These are phyloP conservation scores for Drosophila merina DNA, from an alignment of 2,888 invertebrate species.

Conservation along the genomic window DNA sequence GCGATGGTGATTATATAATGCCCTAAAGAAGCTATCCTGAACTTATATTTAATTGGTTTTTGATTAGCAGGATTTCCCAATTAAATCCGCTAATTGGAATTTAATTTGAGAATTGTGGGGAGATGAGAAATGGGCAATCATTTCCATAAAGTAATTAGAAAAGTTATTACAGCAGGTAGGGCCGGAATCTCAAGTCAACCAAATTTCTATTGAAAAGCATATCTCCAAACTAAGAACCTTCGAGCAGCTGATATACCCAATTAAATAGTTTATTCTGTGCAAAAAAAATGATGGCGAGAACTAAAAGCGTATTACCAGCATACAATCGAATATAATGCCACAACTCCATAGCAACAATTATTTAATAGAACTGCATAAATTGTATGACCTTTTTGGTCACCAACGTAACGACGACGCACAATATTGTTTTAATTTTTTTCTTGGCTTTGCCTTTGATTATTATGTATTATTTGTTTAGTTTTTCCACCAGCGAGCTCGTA, in stretches of 20 bases:
- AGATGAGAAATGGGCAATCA: background rate
- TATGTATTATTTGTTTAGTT: conserved; percentile 33
- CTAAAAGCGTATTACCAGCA: conserved; percentile 1
- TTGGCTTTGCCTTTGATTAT: conserved; percentile 41
- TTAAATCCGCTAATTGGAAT: background rate
- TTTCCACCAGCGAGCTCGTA: conserved; percentile 27
- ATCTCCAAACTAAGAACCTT: background rate
- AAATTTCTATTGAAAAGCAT: background rate
- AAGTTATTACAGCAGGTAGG: background rate
- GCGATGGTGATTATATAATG: conserved; percentile 35
- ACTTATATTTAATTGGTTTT: conserved; percentile 12
- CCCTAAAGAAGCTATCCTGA: conserved; percentile 23
- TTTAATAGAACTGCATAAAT: conserved; percentile 47
- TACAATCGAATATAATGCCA: conserved; percentile 38
- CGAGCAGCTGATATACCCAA: conserved; percentile 20
- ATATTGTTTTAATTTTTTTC: conserved; percentile 38
- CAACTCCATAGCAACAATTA: conserved; percentile 44
- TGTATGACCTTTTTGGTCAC: conserved; percentile 70
- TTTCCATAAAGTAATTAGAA: background rate
- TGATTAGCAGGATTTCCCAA: conserved; percentile 13
- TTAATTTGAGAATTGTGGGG: background rate
- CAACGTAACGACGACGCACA: conserved; percentile 67
- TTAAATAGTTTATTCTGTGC: conserved; percentile 7
- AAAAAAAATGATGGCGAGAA: conserved; percentile 5
- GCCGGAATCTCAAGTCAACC: too few species aligned